Conservation (phyloP, 2,113 vertebrate genomes). For the Natator depressus region DNA sequence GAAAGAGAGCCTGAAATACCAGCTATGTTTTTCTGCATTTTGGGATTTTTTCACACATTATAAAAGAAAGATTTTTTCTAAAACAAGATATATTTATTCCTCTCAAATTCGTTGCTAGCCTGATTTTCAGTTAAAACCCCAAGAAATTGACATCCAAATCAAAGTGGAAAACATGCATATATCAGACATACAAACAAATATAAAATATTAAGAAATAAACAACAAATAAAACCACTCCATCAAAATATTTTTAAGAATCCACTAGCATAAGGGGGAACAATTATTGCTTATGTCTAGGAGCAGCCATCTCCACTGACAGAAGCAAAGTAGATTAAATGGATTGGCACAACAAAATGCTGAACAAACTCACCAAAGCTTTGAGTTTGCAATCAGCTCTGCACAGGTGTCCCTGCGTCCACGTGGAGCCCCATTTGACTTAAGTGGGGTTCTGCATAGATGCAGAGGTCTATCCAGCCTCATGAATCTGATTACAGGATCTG, state of each 20-base stretch:
- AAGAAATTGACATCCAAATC: neutral
- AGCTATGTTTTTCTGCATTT: neutral
- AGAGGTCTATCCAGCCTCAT: neutral
- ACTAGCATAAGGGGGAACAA: conserved; percentile 25
- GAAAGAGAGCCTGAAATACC: neutral
- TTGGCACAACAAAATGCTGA: neutral
- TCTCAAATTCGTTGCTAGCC: neutral
- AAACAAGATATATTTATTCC: neutral
- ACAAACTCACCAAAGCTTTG: neutral
- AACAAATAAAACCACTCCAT: conserved; percentile 27
- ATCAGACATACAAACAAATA: neutral
- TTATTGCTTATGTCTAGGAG: conserved; percentile 38
- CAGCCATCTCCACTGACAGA: neutral
- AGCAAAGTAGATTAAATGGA: neutral
- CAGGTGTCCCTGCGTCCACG: neutral
- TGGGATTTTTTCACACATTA: neutral
- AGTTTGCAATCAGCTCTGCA: neutral
- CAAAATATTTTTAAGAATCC: neutral
- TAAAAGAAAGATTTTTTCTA: neutral
- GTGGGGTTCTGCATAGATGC: neutral
- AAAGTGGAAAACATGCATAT: neutral
- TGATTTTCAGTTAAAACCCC: neutral
- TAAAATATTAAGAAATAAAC: neutral
- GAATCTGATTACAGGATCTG: neutral
- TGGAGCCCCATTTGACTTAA: neutral